A percentile compares a stretch with the other conserved stretches of the same genome.
phyloP scores from a whole-genome alignment of 1,140 invertebrate genomes.

The Lethrus apterus region DNA sequence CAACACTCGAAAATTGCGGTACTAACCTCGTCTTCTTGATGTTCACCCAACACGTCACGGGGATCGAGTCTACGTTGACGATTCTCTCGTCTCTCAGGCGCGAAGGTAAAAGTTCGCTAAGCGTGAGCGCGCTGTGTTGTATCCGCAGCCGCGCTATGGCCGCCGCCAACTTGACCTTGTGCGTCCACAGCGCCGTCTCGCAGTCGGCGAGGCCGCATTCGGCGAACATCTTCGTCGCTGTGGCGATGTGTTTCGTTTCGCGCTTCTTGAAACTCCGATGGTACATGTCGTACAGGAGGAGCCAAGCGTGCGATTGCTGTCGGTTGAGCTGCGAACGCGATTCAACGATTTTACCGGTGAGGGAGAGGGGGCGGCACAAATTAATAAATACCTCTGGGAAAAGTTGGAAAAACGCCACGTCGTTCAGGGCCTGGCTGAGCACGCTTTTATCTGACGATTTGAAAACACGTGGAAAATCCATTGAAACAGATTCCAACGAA shows the following conservation, averaged over 20 bases:
- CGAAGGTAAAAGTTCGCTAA: constrained; percentile 57
- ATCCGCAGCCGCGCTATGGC: constrained; percentile 61
- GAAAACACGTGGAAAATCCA: too few species aligned
- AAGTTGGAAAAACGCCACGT: constrained; percentile 54
- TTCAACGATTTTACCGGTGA: background rate
- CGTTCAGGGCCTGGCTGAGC: constrained; percentile 56
- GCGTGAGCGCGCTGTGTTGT: constrained; percentile 56
- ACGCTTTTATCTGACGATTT: constrained; percentile 65
- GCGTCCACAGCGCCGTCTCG: constrained; percentile 53
- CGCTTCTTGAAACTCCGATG: constrained; percentile 48
- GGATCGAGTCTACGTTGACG: constrained; percentile 48
- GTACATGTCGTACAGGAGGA: constrained; percentile 57
- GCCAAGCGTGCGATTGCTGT: constrained; percentile 47
- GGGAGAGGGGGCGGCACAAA: background rate
- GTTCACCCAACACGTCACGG: constrained; percentile 70
- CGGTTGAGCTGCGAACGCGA: constrained; percentile 30
- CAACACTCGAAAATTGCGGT: too few species aligned
- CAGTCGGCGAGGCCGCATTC: constrained; percentile 45
- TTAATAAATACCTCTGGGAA: constrained; percentile 46
- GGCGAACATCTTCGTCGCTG: constrained; percentile 41
- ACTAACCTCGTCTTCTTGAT: constrained; percentile 57
- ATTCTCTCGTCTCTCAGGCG: constrained; percentile 60
- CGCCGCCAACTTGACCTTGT: constrained; percentile 59
- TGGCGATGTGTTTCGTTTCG: constrained; percentile 34
- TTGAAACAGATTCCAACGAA: too few species aligned